Evolutionary conservation across 2,888 invertebrate species (phyloP).

Genomic region (Dichetophora obliterata): DNA sequence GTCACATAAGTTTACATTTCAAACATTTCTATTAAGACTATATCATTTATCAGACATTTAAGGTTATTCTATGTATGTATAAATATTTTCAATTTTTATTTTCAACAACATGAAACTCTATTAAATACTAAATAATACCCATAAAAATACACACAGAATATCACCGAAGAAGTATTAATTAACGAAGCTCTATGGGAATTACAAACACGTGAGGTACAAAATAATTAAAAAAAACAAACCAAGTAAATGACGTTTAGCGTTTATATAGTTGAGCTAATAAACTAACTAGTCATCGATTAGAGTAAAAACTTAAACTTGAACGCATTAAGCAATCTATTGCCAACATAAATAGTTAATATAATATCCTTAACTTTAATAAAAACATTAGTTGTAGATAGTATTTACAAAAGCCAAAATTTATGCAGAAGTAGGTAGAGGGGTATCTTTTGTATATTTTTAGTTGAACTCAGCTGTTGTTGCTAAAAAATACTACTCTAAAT

Average conservation of each 20-base stretch:
- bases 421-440: neutral
- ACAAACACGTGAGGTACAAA: slow-evolving; percentile 90
- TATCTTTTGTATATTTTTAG: neutral
- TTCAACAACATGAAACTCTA: slow-evolving; percentile 27
- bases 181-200: slow-evolving; percentile 95
- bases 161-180: slow-evolving; percentile 95
- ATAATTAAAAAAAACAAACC: slow-evolving; percentile 18
- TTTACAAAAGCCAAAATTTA: slow-evolving; percentile 10
- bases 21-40: neutral
- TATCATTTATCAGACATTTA: neutral
- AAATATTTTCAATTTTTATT: slow-evolving; percentile 36
- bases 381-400: slow-evolving; percentile 27
- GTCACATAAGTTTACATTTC: neutral
- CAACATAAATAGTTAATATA: neutral
- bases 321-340: slow-evolving; percentile 16
- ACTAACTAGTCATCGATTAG: slow-evolving; percentile 49
- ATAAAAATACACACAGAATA: slow-evolving; percentile 79
- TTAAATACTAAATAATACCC: slow-evolving; percentile 45
- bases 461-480: slow-evolving; percentile 8
- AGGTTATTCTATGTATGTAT: slow-evolving; percentile 11
- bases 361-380: neutral
- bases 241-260: slow-evolving; percentile 36
- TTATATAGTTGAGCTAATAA: slow-evolving; percentile 49
- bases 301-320: slow-evolving; percentile 29
- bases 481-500: neutral